A percentile compares a stretch with the other conserved stretches of the same genome.
These are phyloP conservation scores for Cistogaster globosa DNA, from an alignment of 2,888 invertebrate species.

Conservation along the genomic window DNA sequence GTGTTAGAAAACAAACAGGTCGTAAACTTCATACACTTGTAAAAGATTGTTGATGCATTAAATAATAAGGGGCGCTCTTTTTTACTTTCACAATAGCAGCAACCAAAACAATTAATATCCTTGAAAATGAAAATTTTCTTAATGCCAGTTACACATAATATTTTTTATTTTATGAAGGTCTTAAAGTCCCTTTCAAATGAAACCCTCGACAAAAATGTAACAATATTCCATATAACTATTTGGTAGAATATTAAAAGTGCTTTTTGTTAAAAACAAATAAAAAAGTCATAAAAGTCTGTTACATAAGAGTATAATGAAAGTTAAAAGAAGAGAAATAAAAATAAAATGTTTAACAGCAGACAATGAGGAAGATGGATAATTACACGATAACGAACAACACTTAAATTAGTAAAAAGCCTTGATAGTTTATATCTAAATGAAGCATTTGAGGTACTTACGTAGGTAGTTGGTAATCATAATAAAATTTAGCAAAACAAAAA, in stretches of 20 bases:
- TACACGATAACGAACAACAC: background rate
- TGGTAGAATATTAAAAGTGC: background rate
- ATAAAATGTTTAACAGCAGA: background rate
- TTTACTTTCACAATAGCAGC: slow-evolving; percentile 2
- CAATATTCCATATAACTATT: background rate
- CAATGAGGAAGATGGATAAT: background rate
- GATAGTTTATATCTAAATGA: no score
- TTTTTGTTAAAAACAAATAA: background rate
- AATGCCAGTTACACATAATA: background rate
- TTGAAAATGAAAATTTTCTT: slow-evolving; percentile 34
- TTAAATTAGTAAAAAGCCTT: no score
- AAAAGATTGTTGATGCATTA: slow-evolving; percentile 1
- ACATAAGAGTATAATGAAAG: slow-evolving; percentile 4
- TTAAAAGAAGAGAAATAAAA: slow-evolving; percentile 6
- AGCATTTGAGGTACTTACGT: no score
- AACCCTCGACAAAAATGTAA: background rate
- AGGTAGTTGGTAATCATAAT: no score
- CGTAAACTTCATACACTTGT: slow-evolving; percentile 37
- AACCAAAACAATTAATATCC: slow-evolving; percentile 28
- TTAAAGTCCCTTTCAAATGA: no score
- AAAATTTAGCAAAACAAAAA: no score
- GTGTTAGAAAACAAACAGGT: slow-evolving; percentile 20
- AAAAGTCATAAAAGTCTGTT: slow-evolving; percentile 42
- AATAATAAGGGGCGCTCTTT: slow-evolving; percentile 24
- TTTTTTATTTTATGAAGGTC: background rate